Evolutionary conservation across 2,797 vertebrate genomes (phyloP).

Genomic region (Coracias cyanogaster): DNA sequence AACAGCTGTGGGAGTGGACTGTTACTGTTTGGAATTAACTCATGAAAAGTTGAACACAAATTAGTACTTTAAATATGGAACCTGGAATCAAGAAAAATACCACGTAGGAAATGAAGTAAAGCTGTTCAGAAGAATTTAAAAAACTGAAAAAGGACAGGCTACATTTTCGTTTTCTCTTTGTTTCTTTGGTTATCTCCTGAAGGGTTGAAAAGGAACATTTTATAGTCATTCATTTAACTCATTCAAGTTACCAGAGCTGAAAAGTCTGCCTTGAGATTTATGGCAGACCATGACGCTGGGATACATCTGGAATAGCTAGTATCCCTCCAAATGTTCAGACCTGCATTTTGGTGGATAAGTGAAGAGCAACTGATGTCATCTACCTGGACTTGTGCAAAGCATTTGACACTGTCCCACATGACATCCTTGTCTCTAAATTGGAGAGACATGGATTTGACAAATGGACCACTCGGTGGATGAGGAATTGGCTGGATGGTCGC

Average conservation of each 20-base stretch:
- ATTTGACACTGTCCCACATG: neutral
- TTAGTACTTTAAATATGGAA: neutral
- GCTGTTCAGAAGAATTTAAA: neutral
- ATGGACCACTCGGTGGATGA: no score
- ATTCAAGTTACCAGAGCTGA: neutral
- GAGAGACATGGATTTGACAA: neutral
- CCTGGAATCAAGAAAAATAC: neutral
- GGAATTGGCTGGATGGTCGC: neutral
- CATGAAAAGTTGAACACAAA: neutral
- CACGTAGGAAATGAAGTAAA: neutral
- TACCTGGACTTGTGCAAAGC: neutral
- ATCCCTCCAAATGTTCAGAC: neutral
- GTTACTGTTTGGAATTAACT: neutral
- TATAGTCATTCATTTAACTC: neutral
- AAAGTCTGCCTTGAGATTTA: neutral
- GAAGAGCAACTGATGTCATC: neutral
- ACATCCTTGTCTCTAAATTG: neutral
- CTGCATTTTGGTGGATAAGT: neutral
- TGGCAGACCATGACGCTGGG: rapidly evolving
- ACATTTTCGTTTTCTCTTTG: neutral
- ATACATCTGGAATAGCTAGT: neutral
- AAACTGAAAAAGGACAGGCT: neutral
- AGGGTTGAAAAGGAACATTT: neutral
- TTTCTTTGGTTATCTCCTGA: neutral
- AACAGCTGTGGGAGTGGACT: neutral